Base-by-base conservation (phyloP, 1,140 invertebrate species). In the Gerris buenoi region DNA sequence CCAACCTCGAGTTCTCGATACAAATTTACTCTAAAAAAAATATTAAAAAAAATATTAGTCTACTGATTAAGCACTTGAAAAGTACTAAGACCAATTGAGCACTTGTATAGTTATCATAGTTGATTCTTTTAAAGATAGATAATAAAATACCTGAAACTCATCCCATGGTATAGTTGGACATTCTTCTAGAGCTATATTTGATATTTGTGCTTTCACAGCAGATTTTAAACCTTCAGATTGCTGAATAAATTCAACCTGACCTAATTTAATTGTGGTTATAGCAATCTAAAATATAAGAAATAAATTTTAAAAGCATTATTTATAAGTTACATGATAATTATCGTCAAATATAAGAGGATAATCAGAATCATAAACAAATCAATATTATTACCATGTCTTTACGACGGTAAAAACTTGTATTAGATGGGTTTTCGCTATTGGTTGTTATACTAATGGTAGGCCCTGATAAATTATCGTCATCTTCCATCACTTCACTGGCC, bases 111-210 rank as follows among this genome's bases (percentile, higher is more conserved):
- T n/a, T n/a, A n/a, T n/a, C n/a, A n/a, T n/a, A n/a, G n/a, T n/a
- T n/a, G n/a, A n/a, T n/a, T n/a, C n/a, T n/a, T n/a, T n/a, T n/a
- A n/a, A n/a, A n/a, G n/a, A n/a, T n/a, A n/a, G n/a, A n/a, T 13
- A 27, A 62, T 59, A 46, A 67, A 69, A 73, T 72, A 93, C 90
- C 86, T 95, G 92, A 80, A 97, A 90, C 79, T 95, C 92, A 75
- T 95, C 92, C 87, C 91, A 94, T 2, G 88, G 87, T 74, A 95
- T 93, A 61, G 89, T 87, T 5, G 85, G 83, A 75, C 90, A 93
- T 76, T 95, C 91, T 71, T 92, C 87, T 63, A 84, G 85, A 15
- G 78, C 79, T 10, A 95, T 78, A 71, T 89, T 86, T 5, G 86
- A 84, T 15, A 91, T 84, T 73, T 92, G 89, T 25, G 91, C 73